phyloP scores from a whole-genome alignment of 2,888 invertebrate species.

The Phengaris alcon region DNA sequence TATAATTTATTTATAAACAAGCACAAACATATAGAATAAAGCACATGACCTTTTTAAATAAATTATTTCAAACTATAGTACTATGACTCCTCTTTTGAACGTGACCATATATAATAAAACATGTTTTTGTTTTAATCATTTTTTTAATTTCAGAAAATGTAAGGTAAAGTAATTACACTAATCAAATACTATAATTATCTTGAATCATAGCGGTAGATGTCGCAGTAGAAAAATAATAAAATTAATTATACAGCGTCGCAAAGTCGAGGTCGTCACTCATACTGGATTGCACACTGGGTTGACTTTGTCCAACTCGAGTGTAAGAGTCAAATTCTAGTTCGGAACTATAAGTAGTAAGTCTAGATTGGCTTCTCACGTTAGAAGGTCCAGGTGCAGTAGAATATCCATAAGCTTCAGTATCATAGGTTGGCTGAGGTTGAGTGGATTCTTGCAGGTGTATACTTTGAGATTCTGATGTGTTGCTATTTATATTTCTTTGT shows the following conservation, averaged over 20 bases:
- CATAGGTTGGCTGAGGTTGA: slow-evolving; percentile 35
- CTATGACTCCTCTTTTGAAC: too few relatives aligned
- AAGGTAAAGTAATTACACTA: slow-evolving; percentile 22
- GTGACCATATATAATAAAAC: too few relatives aligned
- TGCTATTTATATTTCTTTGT: slow-evolving; percentile 37
- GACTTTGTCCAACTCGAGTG: slow-evolving; percentile 37
- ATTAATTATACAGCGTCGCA: slow-evolving; percentile 31
- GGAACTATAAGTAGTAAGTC: too few relatives aligned
- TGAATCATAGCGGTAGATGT: slow-evolving; percentile 36
- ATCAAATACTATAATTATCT: slow-evolving; percentile 35
- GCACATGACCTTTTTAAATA: too few relatives aligned
- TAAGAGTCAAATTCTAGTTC: too few relatives aligned
- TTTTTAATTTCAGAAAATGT: slow-evolving; percentile 31
- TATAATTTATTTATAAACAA: too few relatives aligned
- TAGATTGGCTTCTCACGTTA: too few relatives aligned
- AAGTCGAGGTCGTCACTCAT: slow-evolving; percentile 36
- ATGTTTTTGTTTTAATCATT: not conserved
- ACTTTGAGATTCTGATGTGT: slow-evolving; percentile 36
- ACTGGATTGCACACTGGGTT: slow-evolving; percentile 38
- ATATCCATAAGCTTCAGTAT: slow-evolving; percentile 37
- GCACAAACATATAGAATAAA: too few relatives aligned
- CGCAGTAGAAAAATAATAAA: not conserved
- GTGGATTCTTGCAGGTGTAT: slow-evolving; percentile 35
- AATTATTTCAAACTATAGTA: too few relatives aligned
- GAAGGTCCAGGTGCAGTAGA: slow-evolving; percentile 30